These are phyloP conservation scores for Teleogryllus oceanicus DNA, from an alignment of 2,888 invertebrate genomes.

Conservation along the genomic window DNA sequence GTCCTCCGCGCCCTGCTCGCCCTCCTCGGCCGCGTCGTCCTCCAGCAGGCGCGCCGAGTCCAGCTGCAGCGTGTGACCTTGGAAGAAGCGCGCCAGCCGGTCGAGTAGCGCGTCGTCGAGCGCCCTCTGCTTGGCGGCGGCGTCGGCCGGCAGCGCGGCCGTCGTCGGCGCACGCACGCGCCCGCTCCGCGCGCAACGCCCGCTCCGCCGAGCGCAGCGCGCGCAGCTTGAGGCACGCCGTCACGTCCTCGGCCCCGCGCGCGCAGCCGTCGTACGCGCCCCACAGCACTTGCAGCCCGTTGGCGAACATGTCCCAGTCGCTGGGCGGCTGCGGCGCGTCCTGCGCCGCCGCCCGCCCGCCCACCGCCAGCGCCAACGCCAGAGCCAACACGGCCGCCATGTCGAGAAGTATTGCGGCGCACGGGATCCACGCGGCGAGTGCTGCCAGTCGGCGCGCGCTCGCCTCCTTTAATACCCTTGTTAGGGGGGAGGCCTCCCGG, in stretches of 20 bases:
- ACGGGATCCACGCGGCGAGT: neutral
- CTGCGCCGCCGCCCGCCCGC: neutral
- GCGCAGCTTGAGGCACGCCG: constrained; percentile 31
- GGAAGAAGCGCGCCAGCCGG: constrained; percentile 40
- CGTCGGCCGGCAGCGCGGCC: constrained; percentile 38
- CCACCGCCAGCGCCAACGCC: neutral
- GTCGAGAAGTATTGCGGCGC: neutral
- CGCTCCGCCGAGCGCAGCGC: constrained; percentile 31
- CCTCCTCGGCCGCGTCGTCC: neutral
- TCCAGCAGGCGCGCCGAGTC: constrained; percentile 32
- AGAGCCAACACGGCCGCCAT: neutral
- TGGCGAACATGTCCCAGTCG: constrained; percentile 12
- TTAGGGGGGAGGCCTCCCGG: neutral
- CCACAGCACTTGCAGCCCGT: constrained; percentile 29
- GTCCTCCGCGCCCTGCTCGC: constrained; percentile 3
- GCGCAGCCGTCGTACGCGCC: constrained; percentile 29
- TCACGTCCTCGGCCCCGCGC: neutral
- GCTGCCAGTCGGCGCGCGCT: neutral
- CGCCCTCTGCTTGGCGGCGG: constrained; percentile 38
- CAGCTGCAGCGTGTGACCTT: constrained; percentile 40
- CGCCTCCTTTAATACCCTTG: neutral
- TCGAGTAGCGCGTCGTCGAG: constrained; percentile 42
- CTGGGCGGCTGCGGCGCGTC: neutral
- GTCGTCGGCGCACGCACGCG: too few relatives aligned
- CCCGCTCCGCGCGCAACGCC: constrained; percentile 29